Percentiles rank a stretch among this genome's conserved stretches.
These are phyloP conservation scores for Sturnira hondurensis DNA, from an alignment of 2,113 vertebrate species.

Conservation along the genomic window DNA sequence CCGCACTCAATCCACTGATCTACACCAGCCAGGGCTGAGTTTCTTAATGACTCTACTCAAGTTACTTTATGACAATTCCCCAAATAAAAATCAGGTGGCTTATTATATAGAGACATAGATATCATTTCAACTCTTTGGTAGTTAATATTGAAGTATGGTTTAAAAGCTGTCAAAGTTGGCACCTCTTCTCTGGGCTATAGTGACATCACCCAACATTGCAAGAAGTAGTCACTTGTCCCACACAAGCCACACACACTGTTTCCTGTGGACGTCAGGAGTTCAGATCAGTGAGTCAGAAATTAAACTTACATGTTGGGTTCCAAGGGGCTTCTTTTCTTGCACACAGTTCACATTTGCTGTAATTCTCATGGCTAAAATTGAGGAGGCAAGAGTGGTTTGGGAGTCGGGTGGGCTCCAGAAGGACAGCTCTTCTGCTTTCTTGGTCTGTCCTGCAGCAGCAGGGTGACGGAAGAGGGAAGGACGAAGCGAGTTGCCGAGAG, in stretches of 20 bases:
- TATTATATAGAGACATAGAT: not conserved
- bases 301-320: not conserved
- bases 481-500: not conserved
- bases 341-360: not conserved
- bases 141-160: not conserved
- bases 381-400: not conserved
- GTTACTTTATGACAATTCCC: not conserved
- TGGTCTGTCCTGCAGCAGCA: not conserved
- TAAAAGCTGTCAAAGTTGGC: not conserved
- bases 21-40: too few relatives aligned
- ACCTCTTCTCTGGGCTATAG: not conserved
- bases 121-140: not conserved
- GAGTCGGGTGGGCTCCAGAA: not conserved
- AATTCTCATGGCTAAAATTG: not conserved
- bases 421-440: not conserved
- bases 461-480: not conserved
- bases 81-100: not conserved
- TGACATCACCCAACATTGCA: not conserved
- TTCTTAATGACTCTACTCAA: not conserved
- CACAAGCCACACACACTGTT: not conserved
- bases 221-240: not conserved
- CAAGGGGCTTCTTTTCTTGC: not conserved
- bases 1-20: too few relatives aligned
- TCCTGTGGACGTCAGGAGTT: not conserved
- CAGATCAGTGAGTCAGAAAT: not conserved